These are phyloP conservation scores for Drosophila paranaensis DNA, from an alignment of 2,888 invertebrate genomes.

Conservation along the genomic window DNA sequence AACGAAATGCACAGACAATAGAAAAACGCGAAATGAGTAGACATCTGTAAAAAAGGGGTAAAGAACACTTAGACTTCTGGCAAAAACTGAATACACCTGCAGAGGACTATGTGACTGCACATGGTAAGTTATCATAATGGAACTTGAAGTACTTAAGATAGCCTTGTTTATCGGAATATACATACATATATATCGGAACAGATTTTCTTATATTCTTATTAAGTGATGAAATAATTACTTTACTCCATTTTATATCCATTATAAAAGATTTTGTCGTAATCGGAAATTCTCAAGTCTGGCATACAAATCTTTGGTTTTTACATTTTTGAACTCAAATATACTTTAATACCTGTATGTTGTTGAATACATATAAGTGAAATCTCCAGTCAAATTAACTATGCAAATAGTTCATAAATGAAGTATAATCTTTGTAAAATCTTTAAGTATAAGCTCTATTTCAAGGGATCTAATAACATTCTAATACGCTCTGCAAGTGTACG, in stretches of 20 bases:
- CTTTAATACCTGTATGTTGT: no score
- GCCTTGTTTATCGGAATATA: neutral
- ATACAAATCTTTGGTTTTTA: no score
- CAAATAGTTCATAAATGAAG: neutral
- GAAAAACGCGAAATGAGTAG: conserved; percentile 13
- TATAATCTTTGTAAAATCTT: no score
- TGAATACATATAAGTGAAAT: no score
- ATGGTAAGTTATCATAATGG: neutral
- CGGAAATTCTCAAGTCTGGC: no score
- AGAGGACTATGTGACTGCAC: conserved; percentile 2
- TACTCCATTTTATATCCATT: no score
- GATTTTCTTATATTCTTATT: no score
- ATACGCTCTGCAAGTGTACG: conserved; percentile 27
- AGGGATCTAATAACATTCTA: neutral
- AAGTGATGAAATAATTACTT: no score
- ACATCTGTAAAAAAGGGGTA: conserved; percentile 6
- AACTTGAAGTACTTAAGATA: neutral
- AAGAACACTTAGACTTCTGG: conserved; percentile 10
- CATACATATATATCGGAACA: no score
- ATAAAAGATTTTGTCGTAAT: no score
- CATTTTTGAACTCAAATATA: no score
- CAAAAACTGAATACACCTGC: conserved; percentile 26
- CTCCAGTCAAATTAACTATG: no score
- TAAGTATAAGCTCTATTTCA: neutral
- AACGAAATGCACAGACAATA: conserved; percentile 33